phyloP scores from a whole-genome alignment of 2,797 vertebrate genomes.

The Gymnothorax reevesii region DNA sequence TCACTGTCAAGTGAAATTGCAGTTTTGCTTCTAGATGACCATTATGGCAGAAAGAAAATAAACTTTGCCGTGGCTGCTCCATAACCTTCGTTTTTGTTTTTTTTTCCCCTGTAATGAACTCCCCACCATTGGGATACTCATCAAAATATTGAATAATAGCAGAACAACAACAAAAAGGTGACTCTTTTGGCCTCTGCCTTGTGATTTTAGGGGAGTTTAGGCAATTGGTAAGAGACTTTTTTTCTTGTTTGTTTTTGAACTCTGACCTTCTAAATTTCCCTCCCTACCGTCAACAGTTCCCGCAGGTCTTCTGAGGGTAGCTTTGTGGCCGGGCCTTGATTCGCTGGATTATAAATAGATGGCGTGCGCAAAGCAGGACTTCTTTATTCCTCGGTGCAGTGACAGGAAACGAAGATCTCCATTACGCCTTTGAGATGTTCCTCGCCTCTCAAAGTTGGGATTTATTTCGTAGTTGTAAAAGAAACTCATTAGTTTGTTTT shows the following conservation, averaged over 20 bases:
- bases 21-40: background rate
- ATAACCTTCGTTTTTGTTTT: too few species aligned
- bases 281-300: background rate
- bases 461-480: background rate
- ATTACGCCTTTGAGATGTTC: background rate
- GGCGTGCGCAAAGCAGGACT: conserved; percentile 35
- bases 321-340: conserved; percentile 20
- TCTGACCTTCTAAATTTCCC: background rate
- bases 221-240: too few species aligned
- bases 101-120: too few species aligned
- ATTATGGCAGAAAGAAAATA: too few species aligned
- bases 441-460: background rate
- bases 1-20: background rate
- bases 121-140: too few species aligned
- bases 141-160: too few species aligned
- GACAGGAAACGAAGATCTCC: conserved; percentile 42
- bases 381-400: conserved; percentile 31
- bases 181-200: too few species aligned
- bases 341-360: conserved; percentile 49
- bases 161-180: too few species aligned
- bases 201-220: too few species aligned
- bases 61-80: background rate
- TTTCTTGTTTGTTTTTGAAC: background rate
- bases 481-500: background rate
- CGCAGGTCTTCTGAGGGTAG: background rate